These are phyloP conservation scores for Nettapus auritus DNA, from an alignment of 2,113 vertebrate species.

Conservation along the genomic window DNA sequence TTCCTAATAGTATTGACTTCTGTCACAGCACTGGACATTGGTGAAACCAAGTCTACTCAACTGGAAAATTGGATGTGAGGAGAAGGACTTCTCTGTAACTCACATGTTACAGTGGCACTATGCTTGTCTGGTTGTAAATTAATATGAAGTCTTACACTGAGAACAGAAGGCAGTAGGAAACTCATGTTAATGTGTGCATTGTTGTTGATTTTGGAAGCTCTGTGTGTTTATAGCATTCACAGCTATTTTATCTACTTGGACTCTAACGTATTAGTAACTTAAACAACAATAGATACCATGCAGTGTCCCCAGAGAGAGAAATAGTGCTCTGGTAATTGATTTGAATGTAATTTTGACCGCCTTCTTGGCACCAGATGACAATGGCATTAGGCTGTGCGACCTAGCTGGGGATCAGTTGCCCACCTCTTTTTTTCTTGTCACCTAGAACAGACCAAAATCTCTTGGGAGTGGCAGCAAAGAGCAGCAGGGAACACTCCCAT, in stretches of 20 bases:
- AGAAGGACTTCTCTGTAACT: not conserved
- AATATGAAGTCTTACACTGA: not conserved
- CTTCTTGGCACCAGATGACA: not conserved
- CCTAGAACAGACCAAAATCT: fast-evolving
- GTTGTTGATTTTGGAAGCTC: not conserved
- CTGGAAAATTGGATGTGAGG: conserved; percentile 68
- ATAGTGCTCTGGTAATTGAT: not conserved
- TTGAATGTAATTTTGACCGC: not conserved
- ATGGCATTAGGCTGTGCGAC: not conserved
- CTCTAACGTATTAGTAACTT: not conserved
- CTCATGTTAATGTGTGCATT: fast-evolving
- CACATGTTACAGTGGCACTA: not conserved
- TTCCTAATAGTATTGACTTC: conserved; percentile 58
- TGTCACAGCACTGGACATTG: conserved; percentile 27
- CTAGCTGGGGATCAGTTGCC: not conserved
- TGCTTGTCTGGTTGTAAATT: not conserved
- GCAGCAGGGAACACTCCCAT: not conserved
- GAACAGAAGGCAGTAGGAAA: not conserved
- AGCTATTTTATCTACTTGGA: not conserved
- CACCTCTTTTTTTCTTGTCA: not conserved
- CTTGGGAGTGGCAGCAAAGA: not conserved
- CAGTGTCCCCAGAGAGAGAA: not conserved
- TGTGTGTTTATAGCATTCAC: not conserved
- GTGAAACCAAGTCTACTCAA: conserved; percentile 4
- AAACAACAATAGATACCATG: not conserved